Conservation (phyloP, 2,113 vertebrate genomes). For the Entomyzon cyanotis region DNA sequence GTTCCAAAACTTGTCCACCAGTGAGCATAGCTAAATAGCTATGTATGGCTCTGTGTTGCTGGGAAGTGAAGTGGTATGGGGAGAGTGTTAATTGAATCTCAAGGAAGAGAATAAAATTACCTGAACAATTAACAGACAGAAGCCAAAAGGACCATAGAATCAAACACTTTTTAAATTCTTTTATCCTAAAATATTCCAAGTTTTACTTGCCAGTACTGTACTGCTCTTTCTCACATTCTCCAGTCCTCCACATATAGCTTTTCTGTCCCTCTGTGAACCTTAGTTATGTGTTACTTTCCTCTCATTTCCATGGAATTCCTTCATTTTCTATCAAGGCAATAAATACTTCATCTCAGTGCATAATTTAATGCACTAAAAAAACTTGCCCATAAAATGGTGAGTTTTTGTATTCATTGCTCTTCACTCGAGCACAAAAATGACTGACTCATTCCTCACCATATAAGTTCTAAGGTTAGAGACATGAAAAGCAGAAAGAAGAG, state of each 20-base stretch:
- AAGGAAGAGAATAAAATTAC: not conserved
- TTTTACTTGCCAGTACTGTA: not conserved
- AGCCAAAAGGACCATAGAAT: not conserved
- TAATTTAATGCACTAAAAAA: not conserved
- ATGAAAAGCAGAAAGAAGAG: not conserved
- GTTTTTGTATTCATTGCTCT: not conserved
- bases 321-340: not conserved
- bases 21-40: not conserved
- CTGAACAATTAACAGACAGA: not conserved
- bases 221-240: not conserved
- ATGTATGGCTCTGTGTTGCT: not conserved
- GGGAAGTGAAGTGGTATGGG: not conserved
- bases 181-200: not conserved
- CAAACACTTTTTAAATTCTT: not conserved
- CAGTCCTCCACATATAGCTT: not conserved
- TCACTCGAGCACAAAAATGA: not conserved
- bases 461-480: not conserved
- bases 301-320: not conserved
- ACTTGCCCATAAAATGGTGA: not conserved
- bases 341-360: not conserved
- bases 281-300: not conserved
- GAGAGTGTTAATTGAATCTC: not conserved
- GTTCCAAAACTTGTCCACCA: not conserved
- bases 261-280: not conserved
- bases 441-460: fast-evolving